phyloP scores from a whole-genome alignment of 2,888 invertebrate species.

The Microchrysa polita region DNA sequence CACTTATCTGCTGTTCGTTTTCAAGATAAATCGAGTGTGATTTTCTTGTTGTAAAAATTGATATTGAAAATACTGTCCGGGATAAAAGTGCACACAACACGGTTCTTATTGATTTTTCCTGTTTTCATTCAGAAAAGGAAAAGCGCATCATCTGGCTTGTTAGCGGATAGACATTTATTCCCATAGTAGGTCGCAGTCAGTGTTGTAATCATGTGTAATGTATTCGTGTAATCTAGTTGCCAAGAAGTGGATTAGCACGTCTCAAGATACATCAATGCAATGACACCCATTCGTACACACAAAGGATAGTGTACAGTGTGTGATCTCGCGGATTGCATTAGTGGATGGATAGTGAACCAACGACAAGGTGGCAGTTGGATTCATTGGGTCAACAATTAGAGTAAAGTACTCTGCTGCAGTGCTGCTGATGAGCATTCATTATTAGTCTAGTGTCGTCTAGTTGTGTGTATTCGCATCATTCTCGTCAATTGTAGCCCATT shows the following conservation, averaged over 20 bases:
- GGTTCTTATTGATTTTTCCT: slow-evolving; percentile 29
- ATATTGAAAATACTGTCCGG: neutral
- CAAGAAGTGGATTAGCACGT: slow-evolving; percentile 37
- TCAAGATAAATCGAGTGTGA: neutral
- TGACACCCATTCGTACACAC: slow-evolving; percentile 19
- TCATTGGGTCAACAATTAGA: slow-evolving; percentile 31
- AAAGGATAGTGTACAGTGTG: slow-evolving; percentile 25
- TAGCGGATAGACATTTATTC: neutral
- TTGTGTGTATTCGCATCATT: slow-evolving; percentile 14
- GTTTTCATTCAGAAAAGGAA: slow-evolving; percentile 7
- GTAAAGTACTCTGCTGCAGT: neutral
- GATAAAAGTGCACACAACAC: neutral
- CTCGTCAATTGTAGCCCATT: neutral
- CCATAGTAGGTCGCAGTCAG: slow-evolving; percentile 1
- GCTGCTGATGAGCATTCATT: slow-evolving; percentile 13
- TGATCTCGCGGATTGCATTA: neutral
- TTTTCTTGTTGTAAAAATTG: slow-evolving; percentile 20
- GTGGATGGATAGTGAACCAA: slow-evolving; percentile 30
- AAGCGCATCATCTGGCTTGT: neutral
- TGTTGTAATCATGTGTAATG: slow-evolving; percentile 1
- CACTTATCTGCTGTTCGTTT: neutral
- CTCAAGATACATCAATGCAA: neutral
- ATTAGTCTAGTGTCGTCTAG: slow-evolving; percentile 2
- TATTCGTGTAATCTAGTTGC: slow-evolving; percentile 27
- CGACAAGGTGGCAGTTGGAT: slow-evolving; percentile 29